Conservation (phyloP, 2,113 vertebrate species). For the Haplotaxodon microlepis region DNA sequence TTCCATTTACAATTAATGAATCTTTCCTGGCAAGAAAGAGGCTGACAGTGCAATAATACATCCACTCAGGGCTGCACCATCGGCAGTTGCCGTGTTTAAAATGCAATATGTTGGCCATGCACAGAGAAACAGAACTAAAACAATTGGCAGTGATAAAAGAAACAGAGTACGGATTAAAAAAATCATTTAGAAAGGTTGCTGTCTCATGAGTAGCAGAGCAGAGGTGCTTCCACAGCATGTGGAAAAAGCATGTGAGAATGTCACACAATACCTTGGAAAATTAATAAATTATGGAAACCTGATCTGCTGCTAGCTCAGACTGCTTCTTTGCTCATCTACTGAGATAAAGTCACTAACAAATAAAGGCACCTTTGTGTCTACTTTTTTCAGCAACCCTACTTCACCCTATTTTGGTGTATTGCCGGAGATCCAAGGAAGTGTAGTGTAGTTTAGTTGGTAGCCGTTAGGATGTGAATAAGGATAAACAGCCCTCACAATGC, state of each 20-base stretch:
- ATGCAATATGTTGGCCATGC: neutral
- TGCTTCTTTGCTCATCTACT: neutral
- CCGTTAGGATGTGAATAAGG: neutral
- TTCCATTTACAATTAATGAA: neutral
- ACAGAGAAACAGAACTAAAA: neutral
- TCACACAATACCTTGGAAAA: neutral
- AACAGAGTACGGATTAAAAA: neutral
- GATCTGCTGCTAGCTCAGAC: neutral
- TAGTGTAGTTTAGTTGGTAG: neutral
- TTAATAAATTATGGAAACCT: neutral
- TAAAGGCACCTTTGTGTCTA: neutral
- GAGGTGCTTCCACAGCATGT: neutral
- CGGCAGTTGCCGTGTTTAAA: neutral
- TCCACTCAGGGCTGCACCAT: neutral
- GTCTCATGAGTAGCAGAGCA: neutral
- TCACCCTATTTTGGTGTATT: neutral
- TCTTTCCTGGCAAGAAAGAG: neutral
- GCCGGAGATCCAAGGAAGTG: neutral
- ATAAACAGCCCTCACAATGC: neutral
- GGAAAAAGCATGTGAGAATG: neutral
- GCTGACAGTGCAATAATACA: neutral
- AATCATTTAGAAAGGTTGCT: neutral
- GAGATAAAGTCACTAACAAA: neutral
- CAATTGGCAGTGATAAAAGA: neutral
- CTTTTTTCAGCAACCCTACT: neutral